A percentile compares a stretch with the other conserved stretches of the same genome.
These are phyloP conservation scores for Sinopyrophorus schimmeli DNA, from an alignment of 2,888 invertebrate genomes.

Conservation along the genomic window DNA sequence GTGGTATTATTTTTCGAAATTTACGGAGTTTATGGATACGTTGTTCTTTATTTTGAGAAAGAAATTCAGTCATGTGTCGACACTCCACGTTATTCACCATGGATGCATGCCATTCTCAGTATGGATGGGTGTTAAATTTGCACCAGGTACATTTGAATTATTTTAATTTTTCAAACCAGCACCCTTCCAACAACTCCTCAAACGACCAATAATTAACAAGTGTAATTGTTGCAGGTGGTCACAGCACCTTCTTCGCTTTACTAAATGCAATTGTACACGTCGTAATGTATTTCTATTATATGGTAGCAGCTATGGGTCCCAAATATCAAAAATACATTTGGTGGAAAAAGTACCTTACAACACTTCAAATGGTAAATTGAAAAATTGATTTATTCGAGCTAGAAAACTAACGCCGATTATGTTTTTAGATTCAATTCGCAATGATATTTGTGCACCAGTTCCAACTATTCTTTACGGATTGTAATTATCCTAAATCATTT, in stretches of 20 bases:
- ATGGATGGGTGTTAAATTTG: conserved; percentile 95
- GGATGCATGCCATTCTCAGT: conserved; percentile 94
- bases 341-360: conserved; percentile 97
- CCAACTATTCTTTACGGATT: conserved; percentile 86
- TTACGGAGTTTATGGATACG: conserved; percentile 92
- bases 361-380: conserved; percentile 96
- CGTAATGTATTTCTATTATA: conserved; percentile 97
- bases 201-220: not conserved
- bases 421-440: conserved; percentile 95
- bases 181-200: too few relatives aligned
- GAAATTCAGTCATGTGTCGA: conserved; percentile 88
- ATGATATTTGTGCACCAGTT: conserved; percentile 90
- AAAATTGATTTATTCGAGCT: not conserved
- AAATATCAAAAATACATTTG: conserved; percentile 91
- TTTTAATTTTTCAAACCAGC: too few relatives aligned
- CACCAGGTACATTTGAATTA: too few relatives aligned
- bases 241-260: conserved; percentile 94
- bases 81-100: conserved; percentile 92
- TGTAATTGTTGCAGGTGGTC: conserved; percentile 72
- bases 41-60: conserved; percentile 93
- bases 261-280: conserved; percentile 95
- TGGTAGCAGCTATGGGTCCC: conserved; percentile 93
- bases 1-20: conserved; percentile 95
- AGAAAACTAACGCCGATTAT: too few relatives aligned
- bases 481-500: conserved; percentile 88